Evolutionary conservation across 2,888 invertebrate genomes (phyloP).

Genomic region (Cephus nigrinus): DNA sequence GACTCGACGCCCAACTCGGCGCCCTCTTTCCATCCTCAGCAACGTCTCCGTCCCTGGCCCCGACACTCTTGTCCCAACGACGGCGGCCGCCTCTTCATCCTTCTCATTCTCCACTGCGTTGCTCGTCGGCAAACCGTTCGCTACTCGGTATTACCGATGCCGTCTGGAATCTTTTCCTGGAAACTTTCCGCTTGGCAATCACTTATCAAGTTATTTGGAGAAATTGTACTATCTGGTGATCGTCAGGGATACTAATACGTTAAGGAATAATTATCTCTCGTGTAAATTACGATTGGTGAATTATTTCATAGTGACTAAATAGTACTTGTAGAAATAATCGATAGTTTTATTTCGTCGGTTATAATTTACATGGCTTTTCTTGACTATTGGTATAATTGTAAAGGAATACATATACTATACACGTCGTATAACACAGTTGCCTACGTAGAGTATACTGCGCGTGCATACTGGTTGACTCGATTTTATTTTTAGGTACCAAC

Average conservation of each 20-base stretch:
- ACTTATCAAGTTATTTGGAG: neutral
- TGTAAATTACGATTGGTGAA: neutral
- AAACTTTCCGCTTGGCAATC: neutral
- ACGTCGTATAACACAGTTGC: no score
- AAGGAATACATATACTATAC: no score
- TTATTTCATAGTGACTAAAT: neutral
- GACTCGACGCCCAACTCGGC: conserved; percentile 14
- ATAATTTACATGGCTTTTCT: neutral
- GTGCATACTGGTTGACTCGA: neutral
- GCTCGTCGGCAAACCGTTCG: neutral
- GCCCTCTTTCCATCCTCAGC: conserved; percentile 12
- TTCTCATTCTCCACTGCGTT: neutral
- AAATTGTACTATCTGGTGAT: neutral
- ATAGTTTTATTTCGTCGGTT: neutral
- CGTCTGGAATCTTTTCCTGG: conserved; percentile 4
- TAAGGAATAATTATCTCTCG: neutral
- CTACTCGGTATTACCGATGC: neutral
- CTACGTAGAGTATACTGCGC: neutral
- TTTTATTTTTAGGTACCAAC: neutral
- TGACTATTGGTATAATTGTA: neutral
- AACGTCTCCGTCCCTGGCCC: neutral
- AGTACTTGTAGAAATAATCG: neutral
- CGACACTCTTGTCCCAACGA: neutral
- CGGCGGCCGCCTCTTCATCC: neutral
- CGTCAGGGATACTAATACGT: neutral